Evolutionary conservation across 2,113 vertebrate species (phyloP).

Genomic region (Drymodes brunneopygia): DNA sequence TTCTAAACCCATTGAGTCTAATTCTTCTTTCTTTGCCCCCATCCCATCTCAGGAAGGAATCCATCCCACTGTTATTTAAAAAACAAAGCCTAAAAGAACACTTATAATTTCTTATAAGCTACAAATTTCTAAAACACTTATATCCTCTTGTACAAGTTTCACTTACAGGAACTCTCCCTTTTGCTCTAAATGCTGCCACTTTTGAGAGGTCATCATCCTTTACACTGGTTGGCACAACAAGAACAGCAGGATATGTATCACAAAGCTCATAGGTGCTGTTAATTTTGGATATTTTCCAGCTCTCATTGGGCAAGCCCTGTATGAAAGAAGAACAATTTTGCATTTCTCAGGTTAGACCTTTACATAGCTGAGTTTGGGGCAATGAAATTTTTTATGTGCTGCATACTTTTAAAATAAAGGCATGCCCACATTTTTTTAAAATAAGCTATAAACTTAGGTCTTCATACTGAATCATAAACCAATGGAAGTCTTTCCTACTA

Average conservation of each 20-base stretch:
- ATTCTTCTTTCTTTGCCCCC: neutral
- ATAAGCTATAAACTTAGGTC: neutral
- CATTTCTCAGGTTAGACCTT: neutral
- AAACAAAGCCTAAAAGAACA: neutral
- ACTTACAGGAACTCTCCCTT: slow-evolving; percentile 92
- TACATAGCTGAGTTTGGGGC: neutral
- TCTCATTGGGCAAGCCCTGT: slow-evolving; percentile 96
- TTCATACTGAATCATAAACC: neutral
- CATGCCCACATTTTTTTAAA: neutral
- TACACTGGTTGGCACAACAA: slow-evolving; percentile 90
- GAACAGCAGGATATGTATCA: slow-evolving; percentile 89
- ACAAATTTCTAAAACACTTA: neutral
- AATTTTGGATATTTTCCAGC: slow-evolving; percentile 93
- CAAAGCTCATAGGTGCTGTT: slow-evolving; percentile 92
- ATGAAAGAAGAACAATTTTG: neutral
- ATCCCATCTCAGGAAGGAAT: neutral
- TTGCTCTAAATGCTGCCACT: slow-evolving; percentile 88
- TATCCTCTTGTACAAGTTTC: neutral
- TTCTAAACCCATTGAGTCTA: neutral
- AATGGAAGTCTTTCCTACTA: neutral
- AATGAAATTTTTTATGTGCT: neutral
- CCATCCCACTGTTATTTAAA: neutral
- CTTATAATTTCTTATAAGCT: neutral
- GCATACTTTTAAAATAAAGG: neutral
- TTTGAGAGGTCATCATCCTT: slow-evolving; percentile 88